These are phyloP conservation scores for Micrastur ruficollis DNA, from an alignment of 2,797 vertebrate genomes.

Conservation along the genomic window DNA sequence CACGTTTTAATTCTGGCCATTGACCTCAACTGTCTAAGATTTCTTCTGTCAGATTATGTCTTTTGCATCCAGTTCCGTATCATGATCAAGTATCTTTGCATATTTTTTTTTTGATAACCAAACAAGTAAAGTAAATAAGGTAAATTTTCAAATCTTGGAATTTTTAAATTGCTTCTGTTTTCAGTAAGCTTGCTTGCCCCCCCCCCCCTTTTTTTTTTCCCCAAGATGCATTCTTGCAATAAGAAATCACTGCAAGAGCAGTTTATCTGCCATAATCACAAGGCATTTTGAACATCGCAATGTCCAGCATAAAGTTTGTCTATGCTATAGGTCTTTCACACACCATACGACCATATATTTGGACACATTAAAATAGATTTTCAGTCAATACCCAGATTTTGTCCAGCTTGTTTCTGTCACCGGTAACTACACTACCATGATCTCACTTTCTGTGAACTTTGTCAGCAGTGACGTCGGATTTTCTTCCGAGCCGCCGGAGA, in stretches of 20 bases:
- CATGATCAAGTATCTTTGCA: neutral
- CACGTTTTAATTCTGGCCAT: neutral
- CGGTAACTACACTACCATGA: fast-evolving
- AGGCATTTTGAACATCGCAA: neutral
- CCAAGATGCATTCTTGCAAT: neutral
- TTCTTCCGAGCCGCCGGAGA: neutral
- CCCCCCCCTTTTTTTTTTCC: fast-evolving
- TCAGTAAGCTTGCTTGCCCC: neutral
- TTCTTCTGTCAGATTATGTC: neutral
- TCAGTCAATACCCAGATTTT: fast-evolving
- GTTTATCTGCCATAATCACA: neutral
- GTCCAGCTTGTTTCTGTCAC: neutral
- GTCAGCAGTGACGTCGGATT: neutral
- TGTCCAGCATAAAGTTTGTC: neutral
- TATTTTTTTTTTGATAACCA: neutral
- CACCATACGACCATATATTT: fast-evolving
- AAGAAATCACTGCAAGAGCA: neutral
- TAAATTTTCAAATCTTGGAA: neutral
- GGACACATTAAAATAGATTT: fast-evolving
- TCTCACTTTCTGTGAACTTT: neutral
- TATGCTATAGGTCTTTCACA: neutral
- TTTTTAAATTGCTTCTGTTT: neutral
- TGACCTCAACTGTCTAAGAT: neutral
- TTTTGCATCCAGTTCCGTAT: neutral
- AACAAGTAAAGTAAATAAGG: neutral